Percentiles rank a stretch among this genome's conserved stretches.
phyloP scores from a whole-genome alignment of 2,888 invertebrate genomes.

The Fissipunctia ypsillon region DNA sequence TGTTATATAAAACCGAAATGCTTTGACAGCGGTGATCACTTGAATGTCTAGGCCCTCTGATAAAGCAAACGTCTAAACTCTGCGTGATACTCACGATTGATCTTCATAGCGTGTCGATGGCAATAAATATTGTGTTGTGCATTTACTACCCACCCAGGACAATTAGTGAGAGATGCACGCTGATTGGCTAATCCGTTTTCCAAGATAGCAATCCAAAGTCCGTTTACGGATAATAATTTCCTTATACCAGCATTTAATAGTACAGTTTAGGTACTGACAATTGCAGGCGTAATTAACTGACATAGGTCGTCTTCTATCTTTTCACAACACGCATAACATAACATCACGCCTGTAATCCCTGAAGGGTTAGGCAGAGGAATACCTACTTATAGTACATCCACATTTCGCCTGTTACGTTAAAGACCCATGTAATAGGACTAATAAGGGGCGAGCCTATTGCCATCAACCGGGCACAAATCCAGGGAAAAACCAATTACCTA shows the following conservation, averaged over 20 bases:
- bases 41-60: no score
- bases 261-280: neutral
- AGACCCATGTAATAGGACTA: neutral
- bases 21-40: no score
- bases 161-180: neutral
- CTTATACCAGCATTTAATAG: neutral
- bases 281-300: neutral
- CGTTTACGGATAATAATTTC: neutral
- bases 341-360: neutral
- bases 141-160: neutral
- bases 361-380: neutral
- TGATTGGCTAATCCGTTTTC: neutral
- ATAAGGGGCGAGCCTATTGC: neutral
- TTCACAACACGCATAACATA: neutral
- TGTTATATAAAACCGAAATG: no score
- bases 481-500: neutral
- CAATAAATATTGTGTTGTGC: neutral
- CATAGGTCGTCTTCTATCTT: neutral
- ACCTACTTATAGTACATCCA: no score
- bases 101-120: neutral
- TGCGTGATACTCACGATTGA: neutral
- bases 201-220: constrained; percentile 4
- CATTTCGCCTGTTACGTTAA: neutral
- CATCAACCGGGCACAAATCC: neutral
- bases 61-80: no score